Evolutionary conservation across 2,888 invertebrate species (phyloP).

Genomic region (Empis stercorea): DNA sequence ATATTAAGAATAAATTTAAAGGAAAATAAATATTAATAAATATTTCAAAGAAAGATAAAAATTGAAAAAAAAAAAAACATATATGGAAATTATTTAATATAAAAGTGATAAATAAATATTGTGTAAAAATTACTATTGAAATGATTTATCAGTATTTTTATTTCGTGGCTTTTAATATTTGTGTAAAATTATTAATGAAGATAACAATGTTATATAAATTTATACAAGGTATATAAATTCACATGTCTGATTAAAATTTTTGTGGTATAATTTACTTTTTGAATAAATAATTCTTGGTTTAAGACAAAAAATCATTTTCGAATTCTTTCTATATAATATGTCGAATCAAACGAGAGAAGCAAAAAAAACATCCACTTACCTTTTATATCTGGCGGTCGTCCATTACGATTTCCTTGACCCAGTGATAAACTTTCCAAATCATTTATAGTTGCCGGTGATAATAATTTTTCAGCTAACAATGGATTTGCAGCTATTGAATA

Average conservation of each 20-base stretch:
- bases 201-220: too few relatives aligned
- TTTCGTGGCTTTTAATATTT: background rate
- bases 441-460: slow-evolving; percentile 50
- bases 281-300: too few relatives aligned
- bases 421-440: slow-evolving; percentile 7
- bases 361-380: slow-evolving; percentile 28
- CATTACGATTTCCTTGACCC: slow-evolving; percentile 13
- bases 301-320: too few relatives aligned
- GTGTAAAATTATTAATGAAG: too few relatives aligned
- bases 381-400: slow-evolving; percentile 30
- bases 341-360: too few relatives aligned
- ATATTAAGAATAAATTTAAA: background rate
- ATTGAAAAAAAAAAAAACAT: background rate
- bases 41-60: too few relatives aligned
- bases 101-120: background rate
- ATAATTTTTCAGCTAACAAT: slow-evolving; percentile 65
- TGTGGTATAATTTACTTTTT: too few relatives aligned
- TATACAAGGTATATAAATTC: too few relatives aligned
- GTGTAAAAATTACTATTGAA: background rate
- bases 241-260: too few relatives aligned
- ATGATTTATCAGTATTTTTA: background rate
- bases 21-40: background rate
- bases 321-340: too few relatives aligned
- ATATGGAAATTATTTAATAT: background rate
- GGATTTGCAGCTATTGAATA: slow-evolving; percentile 80